phyloP scores from a whole-genome alignment of 2,888 invertebrate genomes.

The Polylopha cassiicola region DNA sequence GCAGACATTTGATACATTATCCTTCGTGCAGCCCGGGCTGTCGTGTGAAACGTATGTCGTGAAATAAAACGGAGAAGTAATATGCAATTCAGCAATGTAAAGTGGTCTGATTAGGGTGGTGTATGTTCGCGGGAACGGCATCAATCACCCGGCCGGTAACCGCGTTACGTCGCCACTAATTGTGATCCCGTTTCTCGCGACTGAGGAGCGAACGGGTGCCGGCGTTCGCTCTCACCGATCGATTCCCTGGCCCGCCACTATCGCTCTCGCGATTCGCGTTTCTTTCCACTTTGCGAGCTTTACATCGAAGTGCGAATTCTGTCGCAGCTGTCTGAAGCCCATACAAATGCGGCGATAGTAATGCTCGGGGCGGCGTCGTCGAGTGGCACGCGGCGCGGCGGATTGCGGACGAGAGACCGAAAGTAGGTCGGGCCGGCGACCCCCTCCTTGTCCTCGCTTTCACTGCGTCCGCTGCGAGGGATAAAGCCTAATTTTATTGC shows the following conservation, averaged over 20 bases:
- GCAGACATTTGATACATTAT: conserved; percentile 6
- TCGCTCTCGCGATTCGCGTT: conserved; percentile 34
- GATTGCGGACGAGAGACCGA: conserved; percentile 45
- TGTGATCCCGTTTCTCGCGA: conserved; percentile 50
- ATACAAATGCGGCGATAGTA: conserved; percentile 41
- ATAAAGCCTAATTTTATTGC: conserved; percentile 71
- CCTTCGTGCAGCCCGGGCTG: conserved; percentile 5
- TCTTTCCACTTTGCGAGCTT: conserved; percentile 43
- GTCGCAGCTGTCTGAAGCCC: conserved; percentile 38
- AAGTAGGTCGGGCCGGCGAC: conserved; percentile 58
- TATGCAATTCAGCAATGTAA: conserved; percentile 24
- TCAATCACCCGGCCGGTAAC: conserved; percentile 56
- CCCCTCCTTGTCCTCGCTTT: conserved; percentile 56
- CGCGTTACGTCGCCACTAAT: conserved; percentile 60
- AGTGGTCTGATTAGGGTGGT: conserved; percentile 28
- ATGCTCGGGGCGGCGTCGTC: conserved; percentile 31
- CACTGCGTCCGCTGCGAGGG: conserved; percentile 52
- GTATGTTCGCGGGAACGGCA: conserved; percentile 29
- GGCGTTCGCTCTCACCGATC: conserved; percentile 42
- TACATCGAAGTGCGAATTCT: conserved; percentile 52
- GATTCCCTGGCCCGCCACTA: conserved; percentile 38
- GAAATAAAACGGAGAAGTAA: conserved; percentile 24
- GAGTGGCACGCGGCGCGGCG: conserved; percentile 31
- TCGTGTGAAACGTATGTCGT: background rate
- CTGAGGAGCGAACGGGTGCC: conserved; percentile 37